Conservation (phyloP, 2,113 vertebrate genomes). For the Coryphaenoides rupestris region DNA sequence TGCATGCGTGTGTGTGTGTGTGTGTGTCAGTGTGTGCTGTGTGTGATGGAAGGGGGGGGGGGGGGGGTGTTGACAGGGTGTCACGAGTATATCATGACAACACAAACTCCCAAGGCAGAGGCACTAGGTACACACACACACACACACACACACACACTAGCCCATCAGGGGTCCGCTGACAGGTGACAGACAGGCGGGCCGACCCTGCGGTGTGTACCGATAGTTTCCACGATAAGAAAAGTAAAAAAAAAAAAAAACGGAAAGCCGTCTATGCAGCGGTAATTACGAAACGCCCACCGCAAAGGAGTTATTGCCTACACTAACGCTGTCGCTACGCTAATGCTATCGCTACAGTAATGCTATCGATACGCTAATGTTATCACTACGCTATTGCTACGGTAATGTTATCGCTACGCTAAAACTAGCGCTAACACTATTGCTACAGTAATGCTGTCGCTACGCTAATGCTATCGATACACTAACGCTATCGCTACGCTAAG, state of each 20-base stretch:
- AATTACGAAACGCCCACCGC: neutral
- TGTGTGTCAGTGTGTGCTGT: too few species aligned
- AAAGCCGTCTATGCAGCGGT: neutral
- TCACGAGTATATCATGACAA: slow-evolving; percentile 53
- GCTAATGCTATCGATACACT: too few species aligned
- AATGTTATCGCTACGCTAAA: too few species aligned
- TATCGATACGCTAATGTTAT: too few species aligned
- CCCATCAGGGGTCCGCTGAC: slow-evolving; percentile 39
- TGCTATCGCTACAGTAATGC: too few species aligned
- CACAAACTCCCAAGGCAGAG: slow-evolving; percentile 31
- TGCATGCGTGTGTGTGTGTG: too few species aligned
- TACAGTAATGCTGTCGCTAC: too few species aligned
- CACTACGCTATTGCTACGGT: too few species aligned
- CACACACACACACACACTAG: slow-evolving; percentile 9
- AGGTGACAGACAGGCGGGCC: slow-evolving; percentile 44
- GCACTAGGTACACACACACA: neutral
- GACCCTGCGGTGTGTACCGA: slow-evolving; percentile 32
- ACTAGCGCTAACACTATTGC: too few species aligned
- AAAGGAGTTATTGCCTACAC: too few species aligned
- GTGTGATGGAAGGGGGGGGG: slow-evolving; percentile 2
- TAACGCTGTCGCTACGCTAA: too few species aligned
- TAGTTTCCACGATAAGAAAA: slow-evolving; percentile 23
- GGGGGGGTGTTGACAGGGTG: slow-evolving; percentile 48
- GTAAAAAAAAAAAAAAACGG: neutral
- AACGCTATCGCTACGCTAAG: too few species aligned